phyloP scores from a whole-genome alignment of 2,797 vertebrate species.

The Anas acuta region DNA sequence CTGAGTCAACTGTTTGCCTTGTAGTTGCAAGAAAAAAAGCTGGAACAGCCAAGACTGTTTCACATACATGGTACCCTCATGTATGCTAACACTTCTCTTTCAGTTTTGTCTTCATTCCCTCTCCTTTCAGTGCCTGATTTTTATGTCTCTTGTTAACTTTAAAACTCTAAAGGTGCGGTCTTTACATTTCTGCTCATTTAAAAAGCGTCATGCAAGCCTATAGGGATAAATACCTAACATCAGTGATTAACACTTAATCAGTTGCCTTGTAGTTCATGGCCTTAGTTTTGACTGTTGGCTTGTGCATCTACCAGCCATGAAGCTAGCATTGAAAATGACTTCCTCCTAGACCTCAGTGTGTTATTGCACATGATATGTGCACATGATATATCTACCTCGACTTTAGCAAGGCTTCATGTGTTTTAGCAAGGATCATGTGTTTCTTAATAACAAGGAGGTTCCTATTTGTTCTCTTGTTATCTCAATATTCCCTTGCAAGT shows the following conservation, averaged over 20 bases:
- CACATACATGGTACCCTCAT: accelerated
- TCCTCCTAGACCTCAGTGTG: neutral
- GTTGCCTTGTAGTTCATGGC: neutral
- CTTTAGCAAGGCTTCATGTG: no score
- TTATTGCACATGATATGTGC: neutral
- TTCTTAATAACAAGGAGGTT: neutral
- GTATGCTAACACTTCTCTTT: neutral
- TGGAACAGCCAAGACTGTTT: neutral
- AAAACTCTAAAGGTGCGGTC: neutral
- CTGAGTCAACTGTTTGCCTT: neutral
- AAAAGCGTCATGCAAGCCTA: neutral
- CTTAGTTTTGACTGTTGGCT: neutral
- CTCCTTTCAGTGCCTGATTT: neutral
- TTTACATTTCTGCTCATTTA: neutral
- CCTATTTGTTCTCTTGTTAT: neutral
- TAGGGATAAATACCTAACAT: neutral
- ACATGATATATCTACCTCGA: no score
- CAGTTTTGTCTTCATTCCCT: neutral
- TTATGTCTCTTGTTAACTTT: neutral
- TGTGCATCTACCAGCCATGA: accelerated
- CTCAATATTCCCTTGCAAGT: neutral
- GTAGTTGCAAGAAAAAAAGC: neutral
- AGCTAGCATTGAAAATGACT: neutral
- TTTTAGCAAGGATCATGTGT: neutral
- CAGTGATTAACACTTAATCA: neutral